phyloP scores from a whole-genome alignment of 37 sponge, comb jelly and placozoan genomes.

The Oopsacas minuta region DNA sequence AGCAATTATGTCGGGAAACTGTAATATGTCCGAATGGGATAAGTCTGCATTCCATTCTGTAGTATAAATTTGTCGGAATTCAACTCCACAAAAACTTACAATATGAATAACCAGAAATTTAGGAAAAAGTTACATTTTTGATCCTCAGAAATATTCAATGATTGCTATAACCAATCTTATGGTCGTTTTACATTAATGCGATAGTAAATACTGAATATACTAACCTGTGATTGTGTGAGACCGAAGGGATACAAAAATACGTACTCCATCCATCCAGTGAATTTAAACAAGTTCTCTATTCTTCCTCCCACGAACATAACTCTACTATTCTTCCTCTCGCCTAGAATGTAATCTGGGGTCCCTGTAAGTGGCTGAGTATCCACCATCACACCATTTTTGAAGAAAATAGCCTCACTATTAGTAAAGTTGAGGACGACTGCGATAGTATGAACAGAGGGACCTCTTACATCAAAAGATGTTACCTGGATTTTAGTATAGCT shows the following conservation, averaged over 20 bases:
- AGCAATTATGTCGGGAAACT: too few species aligned
- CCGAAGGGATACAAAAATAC: neutral
- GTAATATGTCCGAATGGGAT: too few species aligned
- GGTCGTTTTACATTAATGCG: too few species aligned
- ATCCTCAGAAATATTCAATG: too few species aligned
- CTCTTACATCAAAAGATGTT: neutral
- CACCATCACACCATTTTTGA: neutral
- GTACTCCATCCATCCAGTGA: neutral
- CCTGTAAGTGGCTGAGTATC: neutral
- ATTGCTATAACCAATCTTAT: too few species aligned
- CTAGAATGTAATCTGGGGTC: neutral
- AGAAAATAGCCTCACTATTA: neutral
- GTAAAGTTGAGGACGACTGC: neutral
- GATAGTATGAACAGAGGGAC: neutral
- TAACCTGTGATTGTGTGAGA: neutral
- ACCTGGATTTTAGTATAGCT: neutral
- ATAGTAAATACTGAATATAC: too few species aligned
- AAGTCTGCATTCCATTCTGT: too few species aligned
- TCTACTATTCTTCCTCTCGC: neutral
- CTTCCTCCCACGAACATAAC: conserved; percentile 1
- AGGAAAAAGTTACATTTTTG: too few species aligned
- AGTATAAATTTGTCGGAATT: too few species aligned
- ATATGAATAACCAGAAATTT: too few species aligned
- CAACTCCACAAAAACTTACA: too few species aligned
- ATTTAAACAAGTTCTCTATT: neutral